These are phyloP conservation scores for Enteromius trimaculatus DNA, from an alignment of 2,797 vertebrate genomes.

Conservation along the genomic window DNA sequence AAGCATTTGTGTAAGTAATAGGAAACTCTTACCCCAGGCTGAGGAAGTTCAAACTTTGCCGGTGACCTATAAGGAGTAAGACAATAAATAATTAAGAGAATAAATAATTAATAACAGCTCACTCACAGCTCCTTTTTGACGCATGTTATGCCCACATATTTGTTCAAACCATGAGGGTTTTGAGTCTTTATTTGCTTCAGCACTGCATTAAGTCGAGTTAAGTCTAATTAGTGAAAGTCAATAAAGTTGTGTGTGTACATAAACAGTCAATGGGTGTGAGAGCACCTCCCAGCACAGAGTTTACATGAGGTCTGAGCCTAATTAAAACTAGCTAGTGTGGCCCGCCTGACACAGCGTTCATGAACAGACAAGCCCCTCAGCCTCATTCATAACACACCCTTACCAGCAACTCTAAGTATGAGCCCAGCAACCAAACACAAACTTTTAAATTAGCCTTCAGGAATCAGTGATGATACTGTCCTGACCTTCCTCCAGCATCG, in stretches of 20 bases:
- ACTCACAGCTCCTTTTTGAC: background rate
- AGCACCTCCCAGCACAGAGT: background rate
- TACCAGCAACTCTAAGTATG: background rate
- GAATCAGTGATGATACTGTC: background rate
- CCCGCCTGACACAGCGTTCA: conserved; percentile 20
- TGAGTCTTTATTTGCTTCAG: background rate
- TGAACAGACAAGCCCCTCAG: conserved; percentile 31
- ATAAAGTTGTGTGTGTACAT: conserved; percentile 9
- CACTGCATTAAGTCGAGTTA: background rate
- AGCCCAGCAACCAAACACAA: background rate
- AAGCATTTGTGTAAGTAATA: background rate
- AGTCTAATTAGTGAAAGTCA: background rate
- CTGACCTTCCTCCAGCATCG: no score
- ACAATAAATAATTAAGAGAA: conserved; percentile 40
- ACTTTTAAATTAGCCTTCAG: background rate
- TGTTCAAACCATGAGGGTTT: background rate
- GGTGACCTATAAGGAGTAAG: conserved; percentile 82
- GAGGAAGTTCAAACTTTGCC: conserved; percentile 79
- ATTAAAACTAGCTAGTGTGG: conserved; percentile 3
- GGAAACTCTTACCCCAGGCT: conserved; percentile 80
- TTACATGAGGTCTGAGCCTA: background rate
- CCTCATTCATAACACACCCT: conserved; percentile 13
- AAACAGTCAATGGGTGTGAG: background rate
- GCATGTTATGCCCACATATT: background rate
- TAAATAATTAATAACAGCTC: background rate